These are phyloP conservation scores for Phrynocephalus versicolor DNA, from an alignment of 2,113 vertebrate species.

Conservation along the genomic window DNA sequence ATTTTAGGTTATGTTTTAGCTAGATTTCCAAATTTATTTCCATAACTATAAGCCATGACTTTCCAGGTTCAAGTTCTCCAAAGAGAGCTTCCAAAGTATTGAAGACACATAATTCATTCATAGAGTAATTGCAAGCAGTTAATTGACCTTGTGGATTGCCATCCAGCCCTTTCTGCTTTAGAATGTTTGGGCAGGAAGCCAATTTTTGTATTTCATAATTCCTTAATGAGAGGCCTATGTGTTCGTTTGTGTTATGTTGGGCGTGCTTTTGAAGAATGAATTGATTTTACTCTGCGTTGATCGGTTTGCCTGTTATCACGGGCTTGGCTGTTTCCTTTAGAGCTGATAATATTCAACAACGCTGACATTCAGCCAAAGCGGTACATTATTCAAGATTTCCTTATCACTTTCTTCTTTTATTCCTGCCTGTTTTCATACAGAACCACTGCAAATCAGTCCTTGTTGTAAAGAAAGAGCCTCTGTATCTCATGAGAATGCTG, in stretches of 20 bases:
- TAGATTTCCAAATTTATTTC: not conserved
- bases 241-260: not conserved
- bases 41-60: not conserved
- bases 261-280: not conserved
- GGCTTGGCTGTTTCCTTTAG: not conserved
- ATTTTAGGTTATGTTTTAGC: not conserved
- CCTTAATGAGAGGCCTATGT: not conserved
- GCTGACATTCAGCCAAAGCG: constrained; percentile 15
- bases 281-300: not conserved
- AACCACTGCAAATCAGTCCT: not conserved
- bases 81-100: not conserved
- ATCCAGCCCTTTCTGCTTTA: not conserved
- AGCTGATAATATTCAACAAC: constrained; percentile 25
- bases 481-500: fast-evolving
- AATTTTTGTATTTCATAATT: not conserved
- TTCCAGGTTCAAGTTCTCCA: not conserved
- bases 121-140: not conserved
- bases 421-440: not conserved
- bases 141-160: not conserved
- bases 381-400: not conserved
- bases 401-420: constrained; percentile 8
- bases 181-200: not conserved
- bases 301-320: not conserved
- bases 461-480: not conserved
- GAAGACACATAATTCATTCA: not conserved